A percentile compares a stretch with the other conserved stretches of the same genome.
Evolutionary conservation across 2,113 vertebrate genomes (phyloP).

Genomic region (Vidua chalybeata): DNA sequence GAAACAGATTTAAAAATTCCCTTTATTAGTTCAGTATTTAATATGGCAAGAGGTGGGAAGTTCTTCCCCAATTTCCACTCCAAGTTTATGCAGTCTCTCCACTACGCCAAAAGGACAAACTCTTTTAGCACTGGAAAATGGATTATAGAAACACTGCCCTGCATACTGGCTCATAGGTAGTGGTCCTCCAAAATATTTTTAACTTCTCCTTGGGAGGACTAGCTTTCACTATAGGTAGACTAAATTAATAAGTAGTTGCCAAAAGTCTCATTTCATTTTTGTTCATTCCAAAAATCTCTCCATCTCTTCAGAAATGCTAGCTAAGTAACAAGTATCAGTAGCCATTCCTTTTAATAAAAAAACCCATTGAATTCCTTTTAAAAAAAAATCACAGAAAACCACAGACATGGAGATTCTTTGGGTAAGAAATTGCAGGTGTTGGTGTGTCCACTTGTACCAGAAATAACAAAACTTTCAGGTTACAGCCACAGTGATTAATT

Average conservation of each 20-base stretch:
- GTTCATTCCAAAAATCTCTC: not conserved
- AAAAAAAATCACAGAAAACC: not conserved
- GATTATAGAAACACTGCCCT: not conserved
- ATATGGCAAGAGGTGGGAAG: not conserved
- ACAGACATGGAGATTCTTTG: rapidly evolving
- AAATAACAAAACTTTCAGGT: not conserved
- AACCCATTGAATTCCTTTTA: not conserved
- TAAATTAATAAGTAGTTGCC: not conserved
- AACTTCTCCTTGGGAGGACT: not conserved
- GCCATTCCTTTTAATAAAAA: not conserved
- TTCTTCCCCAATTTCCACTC: not conserved
- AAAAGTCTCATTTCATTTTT: not conserved
- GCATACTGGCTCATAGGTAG: not conserved
- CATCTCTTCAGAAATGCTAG: not conserved
- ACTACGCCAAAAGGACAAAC: not conserved
- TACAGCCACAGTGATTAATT: conserved; percentile 16
- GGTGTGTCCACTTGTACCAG: not conserved
- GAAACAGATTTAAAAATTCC: not conserved
- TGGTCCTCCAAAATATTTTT: not conserved
- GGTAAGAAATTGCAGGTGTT: not conserved
- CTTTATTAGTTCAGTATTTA: not conserved
- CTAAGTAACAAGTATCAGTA: not conserved
- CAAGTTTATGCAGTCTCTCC: not conserved
- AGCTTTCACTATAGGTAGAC: not conserved
- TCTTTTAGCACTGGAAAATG: not conserved